Conservation (phyloP, 2,888 invertebrate species). For the Alcis repandata region DNA sequence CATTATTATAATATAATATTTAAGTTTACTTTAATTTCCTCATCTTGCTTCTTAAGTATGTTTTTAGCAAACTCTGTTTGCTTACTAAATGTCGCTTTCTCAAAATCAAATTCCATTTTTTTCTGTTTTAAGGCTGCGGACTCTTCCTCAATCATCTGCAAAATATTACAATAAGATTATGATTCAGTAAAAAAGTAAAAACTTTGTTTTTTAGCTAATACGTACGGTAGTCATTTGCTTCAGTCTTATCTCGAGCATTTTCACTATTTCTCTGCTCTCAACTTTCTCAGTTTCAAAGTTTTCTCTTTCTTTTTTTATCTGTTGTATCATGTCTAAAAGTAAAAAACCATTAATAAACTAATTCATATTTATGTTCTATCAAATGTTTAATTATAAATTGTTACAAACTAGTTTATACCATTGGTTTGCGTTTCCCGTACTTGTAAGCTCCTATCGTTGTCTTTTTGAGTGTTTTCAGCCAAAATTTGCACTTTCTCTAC, state of each 20-base stretch:
- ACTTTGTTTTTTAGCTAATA: not conserved
- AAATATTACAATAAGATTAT: conserved; percentile 30
- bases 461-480: conserved; percentile 73
- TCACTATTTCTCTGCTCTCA: conserved; percentile 82
- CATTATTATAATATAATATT: too few relatives aligned
- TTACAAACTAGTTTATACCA: conserved; percentile 64
- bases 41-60: conserved; percentile 86
- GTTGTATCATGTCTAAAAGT: conserved; percentile 83
- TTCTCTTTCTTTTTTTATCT: conserved; percentile 85
- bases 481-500: conserved; percentile 80
- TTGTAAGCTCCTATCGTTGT: conserved; percentile 81
- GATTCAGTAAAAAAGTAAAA: too few relatives aligned
- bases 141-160: conserved; percentile 81
- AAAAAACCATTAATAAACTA: not conserved
- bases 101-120: conserved; percentile 86
- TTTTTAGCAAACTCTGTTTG: conserved; percentile 87
- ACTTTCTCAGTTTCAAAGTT: conserved; percentile 85
- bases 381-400: not conserved
- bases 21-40: conserved; percentile 84
- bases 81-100: conserved; percentile 87
- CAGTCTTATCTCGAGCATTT: conserved; percentile 85
- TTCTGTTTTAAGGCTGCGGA: conserved; percentile 84
- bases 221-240: conserved; percentile 86
- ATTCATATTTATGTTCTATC: not conserved
- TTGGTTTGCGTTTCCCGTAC: conserved; percentile 85